Conservation (phyloP, 2,888 invertebrate genomes). For the Parascotia fuliginaria region DNA sequence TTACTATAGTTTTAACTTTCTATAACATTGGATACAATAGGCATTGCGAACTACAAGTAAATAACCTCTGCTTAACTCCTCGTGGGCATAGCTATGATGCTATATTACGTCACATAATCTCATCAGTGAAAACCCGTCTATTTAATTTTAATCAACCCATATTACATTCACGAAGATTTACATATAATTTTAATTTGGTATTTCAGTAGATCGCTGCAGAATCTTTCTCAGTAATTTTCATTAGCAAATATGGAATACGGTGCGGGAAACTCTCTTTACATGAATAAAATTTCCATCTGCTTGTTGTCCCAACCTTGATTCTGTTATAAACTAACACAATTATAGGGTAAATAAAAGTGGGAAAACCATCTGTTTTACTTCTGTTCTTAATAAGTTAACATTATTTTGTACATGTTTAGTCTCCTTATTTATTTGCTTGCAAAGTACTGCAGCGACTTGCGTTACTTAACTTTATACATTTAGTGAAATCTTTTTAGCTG, state of each 20-base stretch:
- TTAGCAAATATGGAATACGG: conserved; percentile 57
- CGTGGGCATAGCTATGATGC: no score
- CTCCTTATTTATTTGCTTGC: background rate
- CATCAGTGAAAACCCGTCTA: background rate
- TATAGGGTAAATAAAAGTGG: conserved; percentile 19
- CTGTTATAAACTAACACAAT: conserved; percentile 37
- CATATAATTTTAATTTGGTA: conserved; percentile 35
- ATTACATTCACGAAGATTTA: conserved; percentile 15
- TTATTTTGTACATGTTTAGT: background rate
- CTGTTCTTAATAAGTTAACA: background rate
- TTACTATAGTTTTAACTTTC: no score
- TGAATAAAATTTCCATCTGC: conserved; percentile 67
- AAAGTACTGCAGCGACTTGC: no score
- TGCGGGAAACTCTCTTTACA: conserved; percentile 42
- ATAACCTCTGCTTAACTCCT: no score
- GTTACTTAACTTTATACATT: no score
- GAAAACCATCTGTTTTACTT: conserved; percentile 6
- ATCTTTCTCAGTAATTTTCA: conserved; percentile 55
- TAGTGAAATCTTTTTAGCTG: no score
- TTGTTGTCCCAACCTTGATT: conserved; percentile 42
- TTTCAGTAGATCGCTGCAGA: conserved; percentile 39
- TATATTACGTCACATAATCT: no score
- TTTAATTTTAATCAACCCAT: conserved; percentile 12
- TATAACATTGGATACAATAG: no score
- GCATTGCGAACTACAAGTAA: no score